Evolutionary conservation across 2,113 vertebrate species (phyloP), one percentile per base, ranked within the genome.

Genomic region (Piaya cayana): DNA sequence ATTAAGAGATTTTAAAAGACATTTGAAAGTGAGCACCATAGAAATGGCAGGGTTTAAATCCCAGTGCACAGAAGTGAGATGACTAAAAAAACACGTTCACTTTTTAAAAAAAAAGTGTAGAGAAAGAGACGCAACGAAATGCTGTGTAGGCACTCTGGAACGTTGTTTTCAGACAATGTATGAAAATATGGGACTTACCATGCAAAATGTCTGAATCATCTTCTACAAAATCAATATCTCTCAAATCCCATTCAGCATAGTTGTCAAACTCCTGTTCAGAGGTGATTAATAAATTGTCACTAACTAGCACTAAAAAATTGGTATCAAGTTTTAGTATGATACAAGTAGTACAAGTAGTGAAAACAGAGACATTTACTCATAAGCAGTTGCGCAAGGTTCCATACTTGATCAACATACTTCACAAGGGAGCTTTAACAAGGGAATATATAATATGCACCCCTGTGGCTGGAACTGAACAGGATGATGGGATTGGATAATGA

Each of bases 141-240:
- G 14, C 37, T 85, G 53, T 43, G 55, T 5, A 58, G 18, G 43
- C 53, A 47, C 39, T 20, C 32, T 75, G 65, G 27, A 71, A 52
- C 7, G 2, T 4, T 27, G 63, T 45, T 85, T 67, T 55, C 45
- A 76, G 81, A 16, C 36, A 62, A 19, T 6, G 50, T 29, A 67
- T 17, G 29, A 29, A 90, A 78, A 88, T 7, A 42, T 16, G 72
- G 56, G 55, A 98, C 98, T 97, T 97, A 99, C 99, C 98, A 50
- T 98, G 99, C 89, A 99, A 98, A 97, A 99, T 98, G 88, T 99
- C 99, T 20, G 99, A 99, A 97, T 99, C 99, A 93, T 99, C 99
- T 94, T 99, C 99, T 86, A 99, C 99, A 98, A 99, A 99, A 97
- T 99, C 99, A 45, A 99, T 99, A 94, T 99, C 99, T 97, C 99